phyloP scores from a whole-genome alignment of 2,113 vertebrate species.

The Tricholaema leucomelas region DNA sequence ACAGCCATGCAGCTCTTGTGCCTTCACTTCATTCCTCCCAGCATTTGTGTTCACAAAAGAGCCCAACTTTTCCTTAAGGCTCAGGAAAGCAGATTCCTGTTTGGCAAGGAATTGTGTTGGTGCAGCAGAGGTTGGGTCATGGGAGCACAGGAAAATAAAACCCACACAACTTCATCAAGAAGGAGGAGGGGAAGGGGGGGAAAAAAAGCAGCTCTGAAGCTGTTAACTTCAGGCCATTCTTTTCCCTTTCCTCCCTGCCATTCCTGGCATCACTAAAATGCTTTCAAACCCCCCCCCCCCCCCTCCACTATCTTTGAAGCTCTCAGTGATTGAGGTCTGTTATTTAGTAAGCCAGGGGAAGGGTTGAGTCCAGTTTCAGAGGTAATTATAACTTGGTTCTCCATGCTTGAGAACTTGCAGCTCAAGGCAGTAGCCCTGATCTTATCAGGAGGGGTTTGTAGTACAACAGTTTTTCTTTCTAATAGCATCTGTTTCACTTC shows the following conservation, averaged over 20 bases:
- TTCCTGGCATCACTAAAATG: constrained; percentile 34
- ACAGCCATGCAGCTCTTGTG: not conserved
- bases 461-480: constrained; percentile 65
- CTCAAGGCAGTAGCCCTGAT: constrained; percentile 72
- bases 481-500: constrained; percentile 78
- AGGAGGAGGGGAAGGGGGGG: no score
- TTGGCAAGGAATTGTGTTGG: not conserved
- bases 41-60: not conserved
- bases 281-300: not conserved
- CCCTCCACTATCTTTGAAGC: constrained; percentile 68
- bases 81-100: not conserved
- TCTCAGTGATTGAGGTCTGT: constrained; percentile 34
- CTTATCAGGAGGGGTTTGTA: constrained; percentile 71
- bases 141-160: not conserved
- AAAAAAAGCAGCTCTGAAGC: not conserved
- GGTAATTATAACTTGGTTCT: constrained; percentile 63
- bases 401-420: constrained; percentile 54
- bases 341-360: not conserved
- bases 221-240: not conserved
- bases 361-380: constrained; percentile 29
- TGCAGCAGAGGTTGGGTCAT: not conserved
- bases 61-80: not conserved
- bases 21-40: not conserved
- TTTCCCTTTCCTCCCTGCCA: not conserved
- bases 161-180: no score